Conservation (phyloP, 2,888 invertebrate genomes). For the Dexiosoma caninum region DNA sequence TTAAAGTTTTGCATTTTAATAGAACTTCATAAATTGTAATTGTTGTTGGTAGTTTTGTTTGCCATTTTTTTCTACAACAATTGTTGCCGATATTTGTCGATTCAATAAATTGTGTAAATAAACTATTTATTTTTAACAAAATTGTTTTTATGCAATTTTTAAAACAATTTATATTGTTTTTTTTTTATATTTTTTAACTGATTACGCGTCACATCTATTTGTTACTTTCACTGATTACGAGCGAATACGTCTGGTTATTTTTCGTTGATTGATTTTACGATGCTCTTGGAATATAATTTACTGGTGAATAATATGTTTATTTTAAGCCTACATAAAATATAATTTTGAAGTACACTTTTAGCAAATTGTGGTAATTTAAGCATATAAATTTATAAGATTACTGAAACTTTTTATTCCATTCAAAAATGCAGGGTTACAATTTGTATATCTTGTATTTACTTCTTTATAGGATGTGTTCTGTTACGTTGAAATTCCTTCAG, state of each 20-base stretch:
- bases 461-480: too few species aligned
- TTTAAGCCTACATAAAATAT: too few species aligned
- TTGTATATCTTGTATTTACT: too few species aligned
- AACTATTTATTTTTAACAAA: slow-evolving; percentile 40
- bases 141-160: slow-evolving; percentile 55
- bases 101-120: slow-evolving; percentile 30
- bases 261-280: not conserved
- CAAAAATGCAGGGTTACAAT: too few species aligned
- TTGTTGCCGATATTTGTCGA: slow-evolving; percentile 22
- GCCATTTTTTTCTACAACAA: slow-evolving; percentile 24
- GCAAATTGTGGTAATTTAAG: too few species aligned
- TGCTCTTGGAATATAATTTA: too few species aligned
- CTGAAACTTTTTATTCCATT: too few species aligned
- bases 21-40: slow-evolving; percentile 52
- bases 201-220: slow-evolving; percentile 32
- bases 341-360: too few species aligned
- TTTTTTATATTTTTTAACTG: not conserved
- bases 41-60: not conserved
- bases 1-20: slow-evolving; percentile 60
- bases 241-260: not conserved
- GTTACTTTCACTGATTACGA: slow-evolving; percentile 55
- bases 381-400: too few species aligned
- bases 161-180: not conserved
- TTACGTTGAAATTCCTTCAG: too few species aligned
- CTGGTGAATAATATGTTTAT: too few species aligned